These are phyloP conservation scores for Dicyrtomina minuta DNA, from an alignment of 2,888 invertebrate genomes.

Conservation along the genomic window DNA sequence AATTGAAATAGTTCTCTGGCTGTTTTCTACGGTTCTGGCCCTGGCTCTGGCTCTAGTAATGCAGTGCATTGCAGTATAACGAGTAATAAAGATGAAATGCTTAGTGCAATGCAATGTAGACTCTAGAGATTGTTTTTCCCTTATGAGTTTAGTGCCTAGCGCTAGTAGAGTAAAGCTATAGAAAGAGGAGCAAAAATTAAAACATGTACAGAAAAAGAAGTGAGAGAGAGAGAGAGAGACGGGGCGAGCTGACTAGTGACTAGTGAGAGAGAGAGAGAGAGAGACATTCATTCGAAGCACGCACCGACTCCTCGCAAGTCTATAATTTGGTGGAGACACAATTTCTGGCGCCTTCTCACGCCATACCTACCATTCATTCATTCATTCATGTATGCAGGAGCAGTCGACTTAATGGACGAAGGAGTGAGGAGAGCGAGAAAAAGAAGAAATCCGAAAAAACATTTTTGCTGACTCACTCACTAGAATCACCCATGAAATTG, in stretches of 20 bases:
- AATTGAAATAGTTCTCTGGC: too few relatives aligned
- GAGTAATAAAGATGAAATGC: too few relatives aligned
- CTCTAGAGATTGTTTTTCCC: not conserved
- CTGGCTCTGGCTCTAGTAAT: too few relatives aligned
- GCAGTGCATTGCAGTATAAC: too few relatives aligned
- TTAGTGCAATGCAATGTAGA: not conserved
- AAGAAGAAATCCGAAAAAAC: conserved; percentile 26
- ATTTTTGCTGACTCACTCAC: conserved; percentile 47
- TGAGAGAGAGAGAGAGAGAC: conserved; percentile 38
- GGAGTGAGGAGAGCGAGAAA: conserved; percentile 18
- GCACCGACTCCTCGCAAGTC: conserved; percentile 52
- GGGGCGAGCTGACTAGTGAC: too few relatives aligned
- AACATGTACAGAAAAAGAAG: not conserved
- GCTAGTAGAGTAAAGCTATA: not conserved
- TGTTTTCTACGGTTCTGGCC: too few relatives aligned
- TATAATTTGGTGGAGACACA: conserved; percentile 54
- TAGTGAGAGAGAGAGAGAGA: conserved; percentile 22
- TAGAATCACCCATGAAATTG: conserved; percentile 51
- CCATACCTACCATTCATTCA: conserved; percentile 51
- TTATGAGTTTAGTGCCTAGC: too few relatives aligned
- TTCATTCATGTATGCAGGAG: conserved; percentile 40
- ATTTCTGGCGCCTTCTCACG: conserved; percentile 54
- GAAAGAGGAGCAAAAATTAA: not conserved
- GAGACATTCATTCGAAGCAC: conserved; percentile 53
- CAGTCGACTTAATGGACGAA: conserved; percentile 32